phyloP scores from a whole-genome alignment of 2,113 vertebrate species.

The Miniopterus natalensis region DNA sequence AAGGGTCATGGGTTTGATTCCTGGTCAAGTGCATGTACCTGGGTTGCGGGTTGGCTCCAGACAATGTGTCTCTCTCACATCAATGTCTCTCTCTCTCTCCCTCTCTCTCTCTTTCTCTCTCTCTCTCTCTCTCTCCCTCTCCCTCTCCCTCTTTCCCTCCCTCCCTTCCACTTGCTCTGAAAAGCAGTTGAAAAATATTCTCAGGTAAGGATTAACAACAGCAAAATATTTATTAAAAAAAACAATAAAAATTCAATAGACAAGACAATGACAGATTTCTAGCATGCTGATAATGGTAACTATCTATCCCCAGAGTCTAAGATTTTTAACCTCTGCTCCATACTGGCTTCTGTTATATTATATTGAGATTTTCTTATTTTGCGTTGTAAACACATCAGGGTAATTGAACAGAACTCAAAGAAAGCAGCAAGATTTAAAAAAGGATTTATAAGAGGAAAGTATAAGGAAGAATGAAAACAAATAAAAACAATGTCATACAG shows the following conservation, averaged over 20 bases:
- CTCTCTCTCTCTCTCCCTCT: too few relatives aligned
- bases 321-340: not conserved
- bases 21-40: too few relatives aligned
- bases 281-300: not conserved
- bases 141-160: too few relatives aligned
- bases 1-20: too few relatives aligned
- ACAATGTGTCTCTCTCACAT: too few relatives aligned
- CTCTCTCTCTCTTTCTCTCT: too few relatives aligned
- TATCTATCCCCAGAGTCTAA: not conserved
- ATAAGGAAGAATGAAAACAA: not conserved
- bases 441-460: not conserved
- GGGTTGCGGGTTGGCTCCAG: too few relatives aligned
- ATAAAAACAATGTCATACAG: not conserved
- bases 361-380: slow-evolving; percentile 19
- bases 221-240: too few relatives aligned
- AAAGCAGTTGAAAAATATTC: too few relatives aligned
- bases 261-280: not conserved
- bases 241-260: not conserved
- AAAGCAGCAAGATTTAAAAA: not conserved
- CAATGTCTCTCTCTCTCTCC: too few relatives aligned
- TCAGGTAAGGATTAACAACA: too few relatives aligned
- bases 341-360: not conserved
- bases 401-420: not conserved
- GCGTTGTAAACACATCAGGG: not conserved
- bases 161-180: too few relatives aligned